These are phyloP conservation scores for Drosophila arawakana DNA, from an alignment of 1,140 invertebrate species.

Conservation along the genomic window DNA sequence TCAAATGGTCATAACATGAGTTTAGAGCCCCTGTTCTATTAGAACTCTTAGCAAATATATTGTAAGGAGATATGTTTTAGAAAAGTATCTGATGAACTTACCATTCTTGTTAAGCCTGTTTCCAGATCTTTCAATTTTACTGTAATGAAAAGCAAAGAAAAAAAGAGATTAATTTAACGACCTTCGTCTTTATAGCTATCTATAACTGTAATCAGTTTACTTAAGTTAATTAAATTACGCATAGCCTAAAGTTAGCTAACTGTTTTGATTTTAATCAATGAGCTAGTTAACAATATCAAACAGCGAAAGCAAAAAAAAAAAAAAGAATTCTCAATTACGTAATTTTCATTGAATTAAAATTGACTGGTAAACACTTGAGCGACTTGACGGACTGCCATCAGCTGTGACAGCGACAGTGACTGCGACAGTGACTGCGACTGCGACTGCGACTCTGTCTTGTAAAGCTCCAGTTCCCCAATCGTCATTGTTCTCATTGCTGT, in stretches of 20 bases:
- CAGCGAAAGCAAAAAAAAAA: slow-evolving; percentile 9
- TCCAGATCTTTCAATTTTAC: no score
- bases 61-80: no score
- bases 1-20: neutral
- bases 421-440: neutral
- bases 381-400: slow-evolving; percentile 1
- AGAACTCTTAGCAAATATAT: no score
- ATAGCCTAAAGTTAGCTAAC: neutral
- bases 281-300: slow-evolving; percentile 25
- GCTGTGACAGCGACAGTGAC: neutral
- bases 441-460: neutral
- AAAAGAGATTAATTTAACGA: no score
- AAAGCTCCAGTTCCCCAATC: slow-evolving; percentile 1
- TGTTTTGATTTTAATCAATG: slow-evolving; percentile 11
- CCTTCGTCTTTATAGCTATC: no score
- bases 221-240: neutral
- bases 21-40: neutral
- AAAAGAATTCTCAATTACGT: slow-evolving; percentile 57
- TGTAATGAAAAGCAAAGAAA: no score
- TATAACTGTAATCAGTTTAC: no score
- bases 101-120: no score
- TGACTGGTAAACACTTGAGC: slow-evolving; percentile 38
- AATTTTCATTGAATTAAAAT: slow-evolving; percentile 65
- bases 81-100: no score
- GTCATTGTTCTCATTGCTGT: slow-evolving; percentile 33